Conservation (phyloP, 2,797 vertebrate species). For the Lophotriccus pileatus region DNA sequence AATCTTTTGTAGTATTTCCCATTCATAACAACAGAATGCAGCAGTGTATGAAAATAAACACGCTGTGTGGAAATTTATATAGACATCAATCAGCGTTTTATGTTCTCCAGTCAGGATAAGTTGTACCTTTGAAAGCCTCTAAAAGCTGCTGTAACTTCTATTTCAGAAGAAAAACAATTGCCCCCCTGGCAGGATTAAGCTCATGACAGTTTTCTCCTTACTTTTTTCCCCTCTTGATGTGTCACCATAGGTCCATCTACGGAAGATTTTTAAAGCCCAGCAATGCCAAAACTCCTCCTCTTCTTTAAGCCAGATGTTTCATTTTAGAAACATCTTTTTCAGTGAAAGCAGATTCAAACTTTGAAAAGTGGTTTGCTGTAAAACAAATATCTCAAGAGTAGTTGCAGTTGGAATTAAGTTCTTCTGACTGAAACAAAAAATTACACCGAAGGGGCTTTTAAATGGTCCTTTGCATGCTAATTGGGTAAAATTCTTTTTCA, state of each 20-base stretch:
- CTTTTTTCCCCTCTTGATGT: background rate
- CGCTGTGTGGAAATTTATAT: background rate
- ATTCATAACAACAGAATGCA: constrained; percentile 29
- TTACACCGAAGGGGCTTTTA: constrained; percentile 16
- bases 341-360: constrained; percentile 23
- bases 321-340: constrained; percentile 45
- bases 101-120: constrained; percentile 34
- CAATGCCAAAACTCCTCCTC: background rate
- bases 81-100: background rate
- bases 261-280: background rate
- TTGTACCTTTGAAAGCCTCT: constrained; percentile 31
- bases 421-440: constrained; percentile 45
- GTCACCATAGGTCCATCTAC: background rate
- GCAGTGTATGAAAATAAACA: constrained; percentile 42
- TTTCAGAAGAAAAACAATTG: constrained; percentile 34
- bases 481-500: constrained; percentile 41
- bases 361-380: constrained; percentile 38
- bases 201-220: background rate
- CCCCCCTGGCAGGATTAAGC: constrained; percentile 28
- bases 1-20: background rate
- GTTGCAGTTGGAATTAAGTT: constrained; percentile 33
- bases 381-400: constrained; percentile 23
- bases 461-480: constrained; percentile 42
- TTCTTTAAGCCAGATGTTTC: constrained; percentile 38
- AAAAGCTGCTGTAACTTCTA: constrained; percentile 24